Conservation (phyloP, 92 coral and sea anemone genomes). For the Zoanthus solanderi region DNA sequence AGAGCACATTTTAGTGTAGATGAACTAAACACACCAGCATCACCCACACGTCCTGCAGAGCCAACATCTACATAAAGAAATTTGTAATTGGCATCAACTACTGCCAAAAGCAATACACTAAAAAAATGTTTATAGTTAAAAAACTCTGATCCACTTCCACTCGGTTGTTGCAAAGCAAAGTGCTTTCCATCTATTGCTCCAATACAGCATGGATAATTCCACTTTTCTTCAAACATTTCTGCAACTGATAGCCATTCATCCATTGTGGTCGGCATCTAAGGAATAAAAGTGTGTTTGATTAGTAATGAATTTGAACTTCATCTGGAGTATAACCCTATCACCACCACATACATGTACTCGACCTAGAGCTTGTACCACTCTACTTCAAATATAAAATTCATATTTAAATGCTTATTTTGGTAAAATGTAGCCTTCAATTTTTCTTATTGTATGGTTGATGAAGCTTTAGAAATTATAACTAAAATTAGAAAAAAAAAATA, state of each 20-base stretch:
- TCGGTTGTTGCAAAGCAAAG: constrained; percentile 25
- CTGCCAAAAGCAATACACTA: constrained; percentile 11
- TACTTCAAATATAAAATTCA: not conserved
- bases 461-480: not conserved
- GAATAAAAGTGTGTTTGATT: not conserved
- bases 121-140: constrained; percentile 10
- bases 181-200: constrained; percentile 16
- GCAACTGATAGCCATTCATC: constrained; percentile 18
- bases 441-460: not conserved
- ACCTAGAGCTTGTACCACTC: not conserved
- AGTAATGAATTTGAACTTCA: not conserved
- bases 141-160: constrained; percentile 12
- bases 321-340: not conserved
- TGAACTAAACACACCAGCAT: constrained; percentile 23
- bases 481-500: not conserved
- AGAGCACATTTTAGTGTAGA: constrained; percentile 13
- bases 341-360: not conserved
- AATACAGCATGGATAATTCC: constrained; percentile 12
- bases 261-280: constrained; percentile 10
- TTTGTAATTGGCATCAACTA: constrained; percentile 16
- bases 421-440: not conserved
- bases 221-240: not conserved
- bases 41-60: constrained; percentile 11
- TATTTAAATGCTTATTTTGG: not conserved
- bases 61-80: constrained; percentile 26